Percentiles rank a stretch among this genome's conserved stretches.
Conservation (phyloP, 2,888 invertebrate species). For the Sycophila texana region DNA sequence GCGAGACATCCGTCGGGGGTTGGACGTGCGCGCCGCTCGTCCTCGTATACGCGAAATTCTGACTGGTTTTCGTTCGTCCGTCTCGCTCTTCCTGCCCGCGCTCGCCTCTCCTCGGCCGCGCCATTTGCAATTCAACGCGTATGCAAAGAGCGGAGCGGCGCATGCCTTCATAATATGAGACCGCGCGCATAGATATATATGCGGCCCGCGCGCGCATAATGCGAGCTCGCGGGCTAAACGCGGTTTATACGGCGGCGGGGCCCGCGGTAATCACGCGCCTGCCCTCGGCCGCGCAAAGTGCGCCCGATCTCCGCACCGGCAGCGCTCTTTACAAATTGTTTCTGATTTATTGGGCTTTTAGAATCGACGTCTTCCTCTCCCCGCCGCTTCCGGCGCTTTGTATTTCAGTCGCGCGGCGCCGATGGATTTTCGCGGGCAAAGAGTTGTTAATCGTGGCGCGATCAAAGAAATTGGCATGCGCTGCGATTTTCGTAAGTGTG, state of each 20-base stretch:
- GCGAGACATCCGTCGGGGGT: conserved; percentile 38
- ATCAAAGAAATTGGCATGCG: no score
- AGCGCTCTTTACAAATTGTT: conserved; percentile 33
- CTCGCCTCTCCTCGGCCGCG: conserved; percentile 24
- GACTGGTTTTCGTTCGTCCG: conserved; percentile 57
- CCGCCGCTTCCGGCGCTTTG: neutral
- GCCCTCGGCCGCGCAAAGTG: neutral
- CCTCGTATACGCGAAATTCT: conserved; percentile 55
- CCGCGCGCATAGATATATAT: conserved; percentile 50
- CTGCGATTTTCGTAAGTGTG: no score
- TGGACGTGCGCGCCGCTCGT: conserved; percentile 47
- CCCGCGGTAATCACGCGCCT: conserved; percentile 4
- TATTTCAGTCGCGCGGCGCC: neutral
- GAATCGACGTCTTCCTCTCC: conserved; percentile 15
- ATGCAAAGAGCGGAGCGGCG: conserved; percentile 53
- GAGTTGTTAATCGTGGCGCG: neutral
- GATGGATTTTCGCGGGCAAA: neutral
- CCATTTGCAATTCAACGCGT: conserved; percentile 69
- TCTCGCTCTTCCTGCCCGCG: conserved; percentile 6
- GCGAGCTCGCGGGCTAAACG: conserved; percentile 35
- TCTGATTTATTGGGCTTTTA: conserved; percentile 38
- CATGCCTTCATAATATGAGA: conserved; percentile 52
- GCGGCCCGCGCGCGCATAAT: conserved; percentile 40
- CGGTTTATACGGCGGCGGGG: conserved; percentile 43
- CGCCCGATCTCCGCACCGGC: neutral